Evolutionary conservation across 2,113 vertebrate genomes (phyloP).

Genomic region (Propithecus coquereli): DNA sequence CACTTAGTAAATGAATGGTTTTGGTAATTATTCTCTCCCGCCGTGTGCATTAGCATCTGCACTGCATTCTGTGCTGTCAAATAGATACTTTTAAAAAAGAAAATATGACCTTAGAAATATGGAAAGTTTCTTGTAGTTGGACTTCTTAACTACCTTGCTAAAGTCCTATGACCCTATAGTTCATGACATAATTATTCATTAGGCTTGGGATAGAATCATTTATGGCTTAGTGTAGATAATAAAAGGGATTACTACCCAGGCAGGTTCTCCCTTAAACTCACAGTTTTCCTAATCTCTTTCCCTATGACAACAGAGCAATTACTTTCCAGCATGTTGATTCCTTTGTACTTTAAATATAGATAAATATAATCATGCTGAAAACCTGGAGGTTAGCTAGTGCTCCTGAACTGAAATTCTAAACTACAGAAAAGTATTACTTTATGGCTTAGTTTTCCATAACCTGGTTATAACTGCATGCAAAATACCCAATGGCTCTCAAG

Average conservation of each 20-base stretch:
- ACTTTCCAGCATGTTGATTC: conserved; percentile 68
- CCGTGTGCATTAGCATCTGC: conserved; percentile 49
- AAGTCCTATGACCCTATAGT: conserved; percentile 66
- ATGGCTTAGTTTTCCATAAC: neutral
- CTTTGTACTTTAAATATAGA: conserved; percentile 73
- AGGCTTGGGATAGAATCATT: conserved; percentile 53
- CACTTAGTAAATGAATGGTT: conserved; percentile 60
- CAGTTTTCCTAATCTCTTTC: conserved; percentile 70
- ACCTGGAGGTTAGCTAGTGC: conserved; percentile 46
- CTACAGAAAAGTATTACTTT: conserved; percentile 21
- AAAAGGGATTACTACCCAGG: conserved; percentile 67
- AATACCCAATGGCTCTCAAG: neutral
- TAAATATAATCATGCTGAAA: conserved; percentile 69
- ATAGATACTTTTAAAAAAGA: conserved; percentile 30
- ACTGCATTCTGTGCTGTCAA: conserved; percentile 30
- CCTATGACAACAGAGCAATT: conserved; percentile 75
- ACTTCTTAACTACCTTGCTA: conserved; percentile 41
- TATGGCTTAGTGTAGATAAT: conserved; percentile 64
- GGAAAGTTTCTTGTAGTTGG: conserved; percentile 53
- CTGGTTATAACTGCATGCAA: neutral
- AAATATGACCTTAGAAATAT: conserved; percentile 13
- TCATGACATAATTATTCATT: conserved; percentile 71
- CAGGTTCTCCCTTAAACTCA: conserved; percentile 65
- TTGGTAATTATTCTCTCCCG: conserved; percentile 51
- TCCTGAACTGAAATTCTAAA: conserved; percentile 42